Evolutionary conservation across 2,888 invertebrate genomes (phyloP).

Genomic region (Agrypnus murinus): DNA sequence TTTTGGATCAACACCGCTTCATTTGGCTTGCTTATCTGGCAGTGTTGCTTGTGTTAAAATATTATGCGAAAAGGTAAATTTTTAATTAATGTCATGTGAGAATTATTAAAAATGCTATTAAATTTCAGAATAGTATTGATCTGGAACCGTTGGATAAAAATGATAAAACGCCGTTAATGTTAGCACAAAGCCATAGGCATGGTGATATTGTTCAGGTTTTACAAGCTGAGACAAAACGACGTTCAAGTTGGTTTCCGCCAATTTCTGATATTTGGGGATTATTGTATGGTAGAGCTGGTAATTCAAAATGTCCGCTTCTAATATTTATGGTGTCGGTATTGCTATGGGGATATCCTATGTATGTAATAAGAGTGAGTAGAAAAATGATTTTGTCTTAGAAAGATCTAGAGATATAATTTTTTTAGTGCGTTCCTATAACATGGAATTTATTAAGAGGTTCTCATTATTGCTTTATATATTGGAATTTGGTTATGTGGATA

Average conservation of each 20-base stretch:
- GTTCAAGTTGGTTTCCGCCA: constrained; percentile 90
- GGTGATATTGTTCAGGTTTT: constrained; percentile 88
- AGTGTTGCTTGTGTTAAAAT: constrained; percentile 90
- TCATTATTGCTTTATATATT: constrained; percentile 92
- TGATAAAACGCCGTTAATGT: constrained; percentile 92
- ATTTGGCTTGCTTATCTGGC: constrained; percentile 91
- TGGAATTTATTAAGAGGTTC: constrained; percentile 91
- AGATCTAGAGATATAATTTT: constrained; percentile 53
- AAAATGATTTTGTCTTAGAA: constrained; percentile 32
- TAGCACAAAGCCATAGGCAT: constrained; percentile 92
- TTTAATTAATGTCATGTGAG: background rate
- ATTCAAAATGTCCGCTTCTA: constrained; percentile 90
- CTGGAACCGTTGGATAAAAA: constrained; percentile 92
- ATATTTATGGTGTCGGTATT: constrained; percentile 90
- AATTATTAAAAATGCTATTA: background rate
- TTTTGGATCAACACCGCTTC: constrained; percentile 93
- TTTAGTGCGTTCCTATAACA: constrained; percentile 89
- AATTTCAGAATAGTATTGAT: constrained; percentile 85
- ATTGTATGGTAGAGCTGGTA: constrained; percentile 92
- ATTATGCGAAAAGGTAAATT: constrained; percentile 86
- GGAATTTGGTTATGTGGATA: constrained; percentile 95
- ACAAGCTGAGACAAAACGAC: constrained; percentile 86
- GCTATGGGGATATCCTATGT: constrained; percentile 96
- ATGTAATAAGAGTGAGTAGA: constrained; percentile 82
- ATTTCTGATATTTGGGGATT: constrained; percentile 92